A percentile compares a stretch with the other conserved stretches of the same genome.
Conservation (phyloP, 2,888 invertebrate species). For the Maniola hyperantus region DNA sequence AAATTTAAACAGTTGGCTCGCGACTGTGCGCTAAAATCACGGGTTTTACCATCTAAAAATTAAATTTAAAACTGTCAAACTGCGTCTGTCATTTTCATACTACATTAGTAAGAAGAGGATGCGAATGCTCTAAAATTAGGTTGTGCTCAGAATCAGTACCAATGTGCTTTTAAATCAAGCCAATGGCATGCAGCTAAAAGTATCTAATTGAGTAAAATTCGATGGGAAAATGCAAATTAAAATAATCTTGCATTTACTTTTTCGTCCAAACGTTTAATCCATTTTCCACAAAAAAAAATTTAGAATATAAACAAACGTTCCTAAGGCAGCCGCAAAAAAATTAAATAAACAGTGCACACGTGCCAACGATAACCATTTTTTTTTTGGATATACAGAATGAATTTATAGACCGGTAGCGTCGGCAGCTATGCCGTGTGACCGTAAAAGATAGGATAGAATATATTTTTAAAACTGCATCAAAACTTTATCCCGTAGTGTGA, state of each 20-base stretch:
- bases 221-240: neutral
- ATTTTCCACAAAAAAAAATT: neutral
- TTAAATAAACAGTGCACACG: neutral
- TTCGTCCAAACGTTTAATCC: neutral
- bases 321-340: neutral
- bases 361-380: conserved; percentile 10
- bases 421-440: neutral
- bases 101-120: too few relatives aligned
- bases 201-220: neutral
- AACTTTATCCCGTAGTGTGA: too few relatives aligned
- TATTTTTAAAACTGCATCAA: neutral
- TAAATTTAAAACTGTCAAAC: too few relatives aligned
- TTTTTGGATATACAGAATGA: neutral
- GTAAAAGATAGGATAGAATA: neutral
- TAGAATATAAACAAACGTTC: neutral
- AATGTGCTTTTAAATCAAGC: too few relatives aligned
- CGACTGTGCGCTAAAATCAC: too few relatives aligned
- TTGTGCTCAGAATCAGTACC: too few relatives aligned
- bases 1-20: too few relatives aligned
- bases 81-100: too few relatives aligned
- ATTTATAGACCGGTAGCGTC: neutral
- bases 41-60: too few relatives aligned
- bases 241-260: neutral
- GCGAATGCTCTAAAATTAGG: too few relatives aligned
- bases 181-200: neutral